Percentiles rank a stretch among this genome's conserved stretches.
Conservation (phyloP, 2,113 vertebrate species). For the Romanogobio albipinnatus region DNA sequence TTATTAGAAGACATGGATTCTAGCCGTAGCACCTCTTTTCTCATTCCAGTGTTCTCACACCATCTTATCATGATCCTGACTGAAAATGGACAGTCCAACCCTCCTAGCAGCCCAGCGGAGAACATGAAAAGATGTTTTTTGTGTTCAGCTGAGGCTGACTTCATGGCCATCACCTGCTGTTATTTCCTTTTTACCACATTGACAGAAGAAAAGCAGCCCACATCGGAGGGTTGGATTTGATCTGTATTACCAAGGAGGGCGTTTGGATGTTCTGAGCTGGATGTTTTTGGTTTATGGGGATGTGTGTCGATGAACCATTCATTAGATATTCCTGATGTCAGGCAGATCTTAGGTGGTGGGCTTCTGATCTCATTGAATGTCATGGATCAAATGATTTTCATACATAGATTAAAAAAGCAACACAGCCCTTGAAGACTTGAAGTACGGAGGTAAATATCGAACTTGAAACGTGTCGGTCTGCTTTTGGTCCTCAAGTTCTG, state of each 20-base stretch:
- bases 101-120: constrained; percentile 24
- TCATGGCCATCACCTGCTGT: constrained; percentile 29
- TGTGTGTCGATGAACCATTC: constrained; percentile 9
- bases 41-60: constrained; percentile 48
- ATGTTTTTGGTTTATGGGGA: constrained; percentile 5
- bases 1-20: constrained; percentile 61
- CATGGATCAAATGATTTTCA: background rate
- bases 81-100: constrained; percentile 43
- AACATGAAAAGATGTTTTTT: constrained; percentile 38
- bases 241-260: constrained; percentile 3
- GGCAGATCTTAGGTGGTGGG: background rate
- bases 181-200: background rate
- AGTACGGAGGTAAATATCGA: background rate
- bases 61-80: constrained; percentile 26
- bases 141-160: constrained; percentile 20
- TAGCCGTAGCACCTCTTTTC: constrained; percentile 52
- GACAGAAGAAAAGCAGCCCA: constrained; percentile 29
- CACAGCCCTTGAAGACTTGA: background rate
- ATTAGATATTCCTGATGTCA: constrained; percentile 17
- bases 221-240: constrained; percentile 28
- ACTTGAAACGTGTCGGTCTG: background rate
- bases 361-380: constrained; percentile 21
- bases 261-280: constrained; percentile 17
- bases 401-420: background rate
- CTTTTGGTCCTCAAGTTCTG: constrained; percentile 1